Conservation (phyloP, 2,797 vertebrate genomes). For the Sandelia bainsii region DNA sequence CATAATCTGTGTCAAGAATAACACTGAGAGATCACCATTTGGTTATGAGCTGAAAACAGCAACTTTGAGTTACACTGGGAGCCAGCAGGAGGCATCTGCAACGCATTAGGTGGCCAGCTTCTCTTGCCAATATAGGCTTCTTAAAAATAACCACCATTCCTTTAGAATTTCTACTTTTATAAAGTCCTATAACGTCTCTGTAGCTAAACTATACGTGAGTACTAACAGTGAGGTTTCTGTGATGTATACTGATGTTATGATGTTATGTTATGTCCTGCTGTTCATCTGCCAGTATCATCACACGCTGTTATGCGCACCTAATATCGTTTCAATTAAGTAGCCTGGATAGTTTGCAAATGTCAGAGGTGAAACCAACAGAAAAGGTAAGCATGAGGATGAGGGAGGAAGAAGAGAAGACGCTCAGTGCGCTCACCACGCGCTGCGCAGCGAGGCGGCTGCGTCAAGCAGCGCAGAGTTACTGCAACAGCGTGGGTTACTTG, state of each 20-base stretch:
- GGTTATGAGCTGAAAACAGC: slow-evolving; percentile 23
- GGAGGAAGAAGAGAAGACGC: slow-evolving; percentile 32
- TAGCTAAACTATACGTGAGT: neutral
- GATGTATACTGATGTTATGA: neutral
- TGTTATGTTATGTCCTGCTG: neutral
- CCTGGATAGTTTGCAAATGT: slow-evolving; percentile 1
- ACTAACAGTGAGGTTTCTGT: neutral
- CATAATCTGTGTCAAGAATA: slow-evolving; percentile 22
- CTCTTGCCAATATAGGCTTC: slow-evolving; percentile 32
- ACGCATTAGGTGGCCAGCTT: slow-evolving; percentile 56
- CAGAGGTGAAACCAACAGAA: slow-evolving; percentile 24
- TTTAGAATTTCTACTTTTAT: neutral
- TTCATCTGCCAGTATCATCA: neutral
- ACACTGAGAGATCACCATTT: slow-evolving; percentile 27
- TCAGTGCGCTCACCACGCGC: slow-evolving; percentile 40
- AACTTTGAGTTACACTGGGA: slow-evolving; percentile 6
- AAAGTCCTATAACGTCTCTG: neutral
- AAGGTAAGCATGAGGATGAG: slow-evolving; percentile 62
- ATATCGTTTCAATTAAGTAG: too few relatives aligned
- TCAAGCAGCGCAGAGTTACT: neutral
- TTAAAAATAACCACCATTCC: slow-evolving; percentile 13
- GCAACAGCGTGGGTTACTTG: neutral
- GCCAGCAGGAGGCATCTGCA: slow-evolving; percentile 71
- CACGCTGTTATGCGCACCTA: neutral
- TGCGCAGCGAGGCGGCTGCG: slow-evolving; percentile 9